phyloP scores from a whole-genome alignment of 2,797 vertebrate genomes.

The Muscicapa striata region DNA sequence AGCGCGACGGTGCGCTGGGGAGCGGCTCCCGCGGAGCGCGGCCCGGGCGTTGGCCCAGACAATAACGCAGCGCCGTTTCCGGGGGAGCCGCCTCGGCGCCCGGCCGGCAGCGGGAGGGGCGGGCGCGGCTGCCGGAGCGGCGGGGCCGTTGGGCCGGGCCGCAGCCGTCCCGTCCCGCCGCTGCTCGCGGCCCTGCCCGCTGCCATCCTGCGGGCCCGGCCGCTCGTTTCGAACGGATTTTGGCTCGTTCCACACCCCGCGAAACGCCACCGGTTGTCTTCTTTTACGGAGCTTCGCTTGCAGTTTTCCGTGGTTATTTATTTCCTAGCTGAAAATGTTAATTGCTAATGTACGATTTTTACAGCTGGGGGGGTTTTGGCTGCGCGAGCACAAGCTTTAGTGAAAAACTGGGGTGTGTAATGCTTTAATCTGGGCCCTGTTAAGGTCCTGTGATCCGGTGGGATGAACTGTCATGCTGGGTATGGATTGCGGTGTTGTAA shows the following conservation, averaged over 20 bases:
- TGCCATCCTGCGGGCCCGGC: background rate
- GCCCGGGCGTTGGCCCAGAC: background rate
- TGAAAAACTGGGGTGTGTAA: background rate
- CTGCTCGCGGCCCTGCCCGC: background rate
- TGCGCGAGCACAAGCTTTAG: background rate
- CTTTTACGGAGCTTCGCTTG: background rate
- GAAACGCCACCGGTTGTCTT: background rate
- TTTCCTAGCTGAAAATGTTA: background rate
- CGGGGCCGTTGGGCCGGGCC: background rate
- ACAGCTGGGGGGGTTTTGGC: accelerated
- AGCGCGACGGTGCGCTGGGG: background rate
- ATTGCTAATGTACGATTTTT: accelerated
- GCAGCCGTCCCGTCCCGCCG: background rate
- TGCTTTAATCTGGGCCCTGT: background rate
- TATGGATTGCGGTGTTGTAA: background rate
- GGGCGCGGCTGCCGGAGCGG: background rate
- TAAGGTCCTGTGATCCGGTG: background rate
- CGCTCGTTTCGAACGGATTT: background rate
- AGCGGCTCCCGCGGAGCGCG: background rate
- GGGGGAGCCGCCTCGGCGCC: background rate
- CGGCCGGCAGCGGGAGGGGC: background rate
- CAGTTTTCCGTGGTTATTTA: accelerated
- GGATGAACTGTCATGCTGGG: background rate
- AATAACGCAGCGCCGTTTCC: accelerated
- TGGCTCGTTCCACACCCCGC: background rate